Base-by-base conservation (phyloP, 2,888 invertebrate species). In the Esperia sulphurella region DNA sequence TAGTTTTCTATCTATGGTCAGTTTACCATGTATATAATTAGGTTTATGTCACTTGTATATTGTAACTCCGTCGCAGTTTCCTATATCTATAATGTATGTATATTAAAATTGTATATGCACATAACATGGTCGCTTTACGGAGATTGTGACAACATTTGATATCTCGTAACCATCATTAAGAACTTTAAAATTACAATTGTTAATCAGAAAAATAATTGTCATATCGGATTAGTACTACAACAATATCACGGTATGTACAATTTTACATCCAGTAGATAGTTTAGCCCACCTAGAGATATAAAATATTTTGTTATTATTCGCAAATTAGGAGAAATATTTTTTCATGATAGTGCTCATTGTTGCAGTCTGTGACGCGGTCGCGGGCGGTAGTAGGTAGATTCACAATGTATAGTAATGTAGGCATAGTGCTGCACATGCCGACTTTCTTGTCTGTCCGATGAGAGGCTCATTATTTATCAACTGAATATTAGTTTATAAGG, bases 241-340 rank as follows among this genome's bases (percentile, higher is more conserved):
- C 21, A 8, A 31, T 10, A 8, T 8, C 31, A 31, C 31, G 21
- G 21, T 10, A 10, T 38, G 38, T 38, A 8, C 4, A 14, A 14
- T 38, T 8, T 4, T 13, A 38, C 14, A 28, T 2, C 14, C 8
- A 12, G 72, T 74, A 78, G 65, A 76, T 68, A 67, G 57, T 60
- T 54, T 68, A 75, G 71, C 66, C 81, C 83, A 83, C 81, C 71
- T 85, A 85, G 81, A 71, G 68, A 72, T 69, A 75, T 62, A 61
- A 54, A 58, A 66, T 72, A 83, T 77, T 76, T 79, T 81, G 79
- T 76, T 73, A 80, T 77, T 70, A 74, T 84, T 82, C 76, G 82
- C 85, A 79, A 73, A 80, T 79, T 84, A 83, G 79, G 77, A 65
- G 59, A 77, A 73, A 78, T 86, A 85, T 86, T 85, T 87, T 87